Conservation (phyloP, 2,888 invertebrate genomes). For the Tipula vernalis region DNA sequence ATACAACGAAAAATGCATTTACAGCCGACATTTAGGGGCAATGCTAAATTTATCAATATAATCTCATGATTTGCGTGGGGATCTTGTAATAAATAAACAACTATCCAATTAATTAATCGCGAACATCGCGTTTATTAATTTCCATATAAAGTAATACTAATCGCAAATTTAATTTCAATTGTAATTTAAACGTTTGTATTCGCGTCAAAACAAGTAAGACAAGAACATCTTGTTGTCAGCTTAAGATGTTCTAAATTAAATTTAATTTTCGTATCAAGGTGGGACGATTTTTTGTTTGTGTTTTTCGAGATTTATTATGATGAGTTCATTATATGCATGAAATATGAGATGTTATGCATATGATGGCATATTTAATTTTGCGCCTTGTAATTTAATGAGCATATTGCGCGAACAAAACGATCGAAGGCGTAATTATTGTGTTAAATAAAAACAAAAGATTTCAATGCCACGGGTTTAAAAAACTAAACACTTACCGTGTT, state of each 20-base stretch:
- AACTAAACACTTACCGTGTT: conserved; percentile 39
- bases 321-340: not conserved
- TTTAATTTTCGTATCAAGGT: not conserved
- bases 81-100: not conserved
- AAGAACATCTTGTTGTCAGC: not conserved
- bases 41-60: not conserved
- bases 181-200: not conserved
- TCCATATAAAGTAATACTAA: not conserved
- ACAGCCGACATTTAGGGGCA: not conserved
- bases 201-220: not conserved
- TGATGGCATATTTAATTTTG: not conserved
- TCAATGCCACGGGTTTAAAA: not conserved
- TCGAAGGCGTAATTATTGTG: not conserved
- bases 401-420: not conserved
- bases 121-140: not conserved
- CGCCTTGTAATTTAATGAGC: not conserved
- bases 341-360: not conserved
- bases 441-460: not conserved
- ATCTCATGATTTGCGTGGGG: not conserved
- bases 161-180: not conserved
- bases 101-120: not conserved
- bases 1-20: not conserved
- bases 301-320: not conserved
- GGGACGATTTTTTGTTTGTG: not conserved
- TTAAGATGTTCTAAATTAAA: not conserved